Base-by-base conservation (phyloP, 2,888 invertebrate genomes). In the Synanthedon vespiformis region DNA sequence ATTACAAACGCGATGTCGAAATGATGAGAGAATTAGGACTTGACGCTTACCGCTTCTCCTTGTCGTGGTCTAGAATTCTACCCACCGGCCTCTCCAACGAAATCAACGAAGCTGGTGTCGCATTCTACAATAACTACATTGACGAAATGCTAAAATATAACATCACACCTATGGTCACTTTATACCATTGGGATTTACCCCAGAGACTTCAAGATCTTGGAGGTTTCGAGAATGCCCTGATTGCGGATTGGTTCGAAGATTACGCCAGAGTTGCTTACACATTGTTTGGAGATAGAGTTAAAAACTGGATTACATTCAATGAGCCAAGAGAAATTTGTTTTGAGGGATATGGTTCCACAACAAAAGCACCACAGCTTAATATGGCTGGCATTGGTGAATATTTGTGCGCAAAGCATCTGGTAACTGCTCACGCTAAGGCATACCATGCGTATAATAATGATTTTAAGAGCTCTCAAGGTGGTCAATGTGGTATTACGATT, bases 271-370 rank as follows among this genome's bases (percentile, higher is more conserved):
- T 91, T 0, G 74, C 88, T 1, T 89, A 85, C 65, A 76, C 80
- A 2, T 77, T 89, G 56, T 91, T 82, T 59, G 92, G 89, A 0
- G 89, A 90, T 61, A 86, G 90, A 16, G 90, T 93, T 1, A 89
- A 88, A 67, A 72, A 82, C 47, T 94, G 93, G 93, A 86, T 92
- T 0, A 94, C 94, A 0, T 86, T 94, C 53, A 94, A 94, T 67
- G 94, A 94, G 62, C 93, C 93, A 0, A 67, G 72, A 16, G 57
- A 77, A 1, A 59, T 84, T 2, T 88, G 89, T 55, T 75, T 78
- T 12, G 53, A 56, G 0, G 72, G 74, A 0, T 89, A 88, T 58
- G 82, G 77, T 14, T 68, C 73, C 0, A 80, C 77, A 1, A 63
- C 64, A n/a, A 63, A 84, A 57, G 88, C 89, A 0, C 69, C 84